Evolutionary conservation across 1,140 invertebrate species (phyloP).

Genomic region (Heterodera schachtii): DNA sequence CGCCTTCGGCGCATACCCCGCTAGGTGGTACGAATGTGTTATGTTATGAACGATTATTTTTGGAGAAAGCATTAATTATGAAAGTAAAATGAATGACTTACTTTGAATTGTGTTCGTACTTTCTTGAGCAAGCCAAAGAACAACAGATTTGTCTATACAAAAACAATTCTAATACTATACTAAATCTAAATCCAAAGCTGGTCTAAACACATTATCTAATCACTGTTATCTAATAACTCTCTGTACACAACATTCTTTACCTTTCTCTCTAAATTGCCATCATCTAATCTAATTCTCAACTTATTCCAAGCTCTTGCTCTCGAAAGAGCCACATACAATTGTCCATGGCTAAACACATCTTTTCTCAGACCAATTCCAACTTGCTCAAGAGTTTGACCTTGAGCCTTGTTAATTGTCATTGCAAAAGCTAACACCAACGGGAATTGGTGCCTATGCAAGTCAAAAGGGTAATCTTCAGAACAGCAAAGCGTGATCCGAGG

Average conservation of each 20-base stretch:
- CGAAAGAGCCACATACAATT: slow-evolving; percentile 67
- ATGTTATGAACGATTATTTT: too few relatives aligned
- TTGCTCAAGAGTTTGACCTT: slow-evolving; percentile 68
- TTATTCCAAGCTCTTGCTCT: slow-evolving; percentile 34
- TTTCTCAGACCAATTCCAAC: slow-evolving; percentile 66
- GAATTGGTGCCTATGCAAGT: slow-evolving; percentile 68
- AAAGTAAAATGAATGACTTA: too few relatives aligned
- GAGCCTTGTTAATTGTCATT: slow-evolving; percentile 71
- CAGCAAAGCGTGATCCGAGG: slow-evolving; percentile 32
- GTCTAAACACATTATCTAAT: too few relatives aligned
- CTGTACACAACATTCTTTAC: slow-evolving; percentile 36
- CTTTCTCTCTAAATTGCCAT: slow-evolving; percentile 27
- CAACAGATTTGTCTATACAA: too few relatives aligned
- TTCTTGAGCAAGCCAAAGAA: too few relatives aligned
- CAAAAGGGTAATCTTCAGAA: slow-evolving; percentile 16
- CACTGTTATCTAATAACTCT: slow-evolving; percentile 18
- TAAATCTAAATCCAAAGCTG: too few relatives aligned
- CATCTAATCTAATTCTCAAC: slow-evolving; percentile 27
- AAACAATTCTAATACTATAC: too few relatives aligned
- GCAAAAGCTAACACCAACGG: slow-evolving; percentile 69
- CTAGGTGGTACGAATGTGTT: too few relatives aligned
- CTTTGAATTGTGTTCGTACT: too few relatives aligned
- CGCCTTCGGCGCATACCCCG: too few relatives aligned
- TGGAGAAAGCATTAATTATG: too few relatives aligned
- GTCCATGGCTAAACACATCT: slow-evolving; percentile 67